Base-by-base conservation (phyloP, 2,113 vertebrate genomes). In the Morone saxatilis region DNA sequence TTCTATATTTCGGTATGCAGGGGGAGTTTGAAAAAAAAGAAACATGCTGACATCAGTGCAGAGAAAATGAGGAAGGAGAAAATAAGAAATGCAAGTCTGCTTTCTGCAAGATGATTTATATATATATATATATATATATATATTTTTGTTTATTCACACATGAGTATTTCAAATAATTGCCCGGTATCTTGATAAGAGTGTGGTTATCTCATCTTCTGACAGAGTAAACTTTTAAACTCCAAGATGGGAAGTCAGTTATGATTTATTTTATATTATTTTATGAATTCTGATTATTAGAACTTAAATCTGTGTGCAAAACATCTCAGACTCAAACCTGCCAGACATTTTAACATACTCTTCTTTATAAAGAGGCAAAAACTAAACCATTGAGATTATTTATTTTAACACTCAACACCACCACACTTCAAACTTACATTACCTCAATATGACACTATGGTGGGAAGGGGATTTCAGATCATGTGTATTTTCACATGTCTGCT, bases 11-110 rank as follows among this genome's bases (percentile, higher is more conserved):
- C 25, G 25, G 14, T 19, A 54, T 19, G 20, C 2, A 1, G 10
- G 62, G 19, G 3, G 9, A 19, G 1, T 54, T 62, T 60, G 19
- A 13, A 25, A 7, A 25, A 2, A 10, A 0, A 48, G 7, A 63
- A 47, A n/a, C 36, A 73, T 5, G 25, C 1, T 78, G 40, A 70
- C 51, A 47, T 25, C 40, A 71, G 1, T 7, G 1, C 9, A 62
- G 17, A 50, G 4, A 82, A 56, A 53, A 38, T 50, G 53, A 78
- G 69, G 56, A 65, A 74, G 57, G 7, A 47, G 17, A 43, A 51
- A 68, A 59, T 7, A 0, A 43, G 17, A 50, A 81, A 56, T 7
- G 16, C 3, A 65, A 45, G 8, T 3, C 4, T 8, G 13, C 8
- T 31, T 31, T 31, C 31, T 31, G 31, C 31, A 31, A 40, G 5